These are phyloP conservation scores for Neuroscelio doddi DNA, from an alignment of 2,888 invertebrate genomes.

Conservation along the genomic window DNA sequence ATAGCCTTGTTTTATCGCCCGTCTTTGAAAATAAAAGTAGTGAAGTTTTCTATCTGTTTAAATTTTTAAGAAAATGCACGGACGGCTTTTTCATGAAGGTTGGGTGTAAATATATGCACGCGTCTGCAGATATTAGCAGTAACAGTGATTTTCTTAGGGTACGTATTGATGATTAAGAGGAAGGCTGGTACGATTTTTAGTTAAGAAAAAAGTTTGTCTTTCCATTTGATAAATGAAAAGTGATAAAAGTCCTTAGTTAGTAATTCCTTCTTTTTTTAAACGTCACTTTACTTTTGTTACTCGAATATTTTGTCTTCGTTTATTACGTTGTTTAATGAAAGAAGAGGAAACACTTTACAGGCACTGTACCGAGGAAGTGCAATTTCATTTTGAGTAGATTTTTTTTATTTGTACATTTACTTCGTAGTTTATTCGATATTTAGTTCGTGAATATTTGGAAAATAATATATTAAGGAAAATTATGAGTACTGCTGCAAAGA, in stretches of 20 bases:
- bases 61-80: too few species aligned
- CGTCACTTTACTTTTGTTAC: neutral
- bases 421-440: neutral
- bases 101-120: too few species aligned
- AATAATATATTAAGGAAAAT: conserved; percentile 7
- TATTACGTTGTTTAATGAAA: neutral
- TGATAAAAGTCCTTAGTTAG: conserved; percentile 15
- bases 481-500: conserved; percentile 19
- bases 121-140: too few species aligned
- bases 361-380: neutral
- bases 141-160: neutral
- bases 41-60: too few species aligned
- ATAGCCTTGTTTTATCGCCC: too few species aligned
- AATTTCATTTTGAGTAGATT: conserved; percentile 3
- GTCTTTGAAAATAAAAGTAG: too few species aligned
- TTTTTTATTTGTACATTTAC: conserved; percentile 1
- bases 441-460: conserved; percentile 4
- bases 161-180: neutral
- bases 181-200: neutral
- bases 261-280: conserved; percentile 10
- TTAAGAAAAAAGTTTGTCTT: conserved; percentile 17
- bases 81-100: too few species aligned
- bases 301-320: neutral
- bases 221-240: conserved; percentile 10
- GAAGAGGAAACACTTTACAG: neutral